Percentiles rank a stretch among this genome's conserved stretches.
phyloP scores from a whole-genome alignment of 2,888 invertebrate species.

The Eilema caniola region DNA sequence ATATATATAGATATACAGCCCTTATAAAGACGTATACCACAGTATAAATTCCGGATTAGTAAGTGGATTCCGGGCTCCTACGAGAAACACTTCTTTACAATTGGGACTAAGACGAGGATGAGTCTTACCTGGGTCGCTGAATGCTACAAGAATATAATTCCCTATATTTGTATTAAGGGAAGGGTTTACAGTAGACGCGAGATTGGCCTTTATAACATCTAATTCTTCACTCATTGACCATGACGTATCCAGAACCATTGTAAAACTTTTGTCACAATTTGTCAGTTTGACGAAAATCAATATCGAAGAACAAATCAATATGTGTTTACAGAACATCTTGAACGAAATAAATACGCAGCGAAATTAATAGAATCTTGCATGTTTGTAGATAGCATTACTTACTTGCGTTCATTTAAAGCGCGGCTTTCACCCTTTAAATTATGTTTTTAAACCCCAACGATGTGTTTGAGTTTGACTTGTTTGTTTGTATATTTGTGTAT shows the following conservation, averaged over 20 bases:
- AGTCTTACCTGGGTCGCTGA: conserved; percentile 60
- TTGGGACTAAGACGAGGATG: too few species aligned
- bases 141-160: conserved; percentile 56
- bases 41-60: too few species aligned
- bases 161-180: conserved; percentile 32
- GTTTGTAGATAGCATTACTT: background rate
- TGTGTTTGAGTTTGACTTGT: too few species aligned
- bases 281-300: conserved; percentile 1
- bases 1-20: too few species aligned
- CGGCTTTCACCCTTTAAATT: background rate
- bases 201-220: conserved; percentile 55
- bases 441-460: background rate
- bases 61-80: too few species aligned
- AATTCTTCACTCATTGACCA: conserved; percentile 65
- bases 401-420: conserved; percentile 5
- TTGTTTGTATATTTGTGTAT: too few species aligned
- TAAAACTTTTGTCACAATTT: conserved; percentile 59
- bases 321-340: conserved; percentile 41
- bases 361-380: conserved; percentile 6
- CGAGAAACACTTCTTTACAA: too few species aligned
- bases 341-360: background rate
- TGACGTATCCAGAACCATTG: conserved; percentile 68
- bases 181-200: conserved; percentile 43
- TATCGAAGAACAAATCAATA: conserved; percentile 21
- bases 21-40: too few species aligned